Evolutionary conservation across 2,113 vertebrate genomes (phyloP).

Genomic region (Bostrychus sinensis): DNA sequence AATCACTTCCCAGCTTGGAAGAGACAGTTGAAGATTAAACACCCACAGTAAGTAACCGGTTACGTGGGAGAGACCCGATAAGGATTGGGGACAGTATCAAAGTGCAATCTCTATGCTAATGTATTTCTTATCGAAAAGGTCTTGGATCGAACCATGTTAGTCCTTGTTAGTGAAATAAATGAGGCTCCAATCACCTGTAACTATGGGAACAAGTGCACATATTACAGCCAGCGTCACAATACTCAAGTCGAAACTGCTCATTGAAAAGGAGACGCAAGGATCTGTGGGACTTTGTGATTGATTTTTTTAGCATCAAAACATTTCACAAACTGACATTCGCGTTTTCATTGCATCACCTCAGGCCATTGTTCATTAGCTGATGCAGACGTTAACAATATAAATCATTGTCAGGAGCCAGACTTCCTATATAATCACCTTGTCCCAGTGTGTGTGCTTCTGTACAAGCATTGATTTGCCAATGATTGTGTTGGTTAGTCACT

Average conservation of each 20-base stretch:
- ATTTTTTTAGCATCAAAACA: conserved; percentile 18
- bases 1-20: conserved; percentile 10
- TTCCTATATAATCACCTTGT: background rate
- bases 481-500: background rate
- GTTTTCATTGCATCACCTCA: conserved; percentile 9
- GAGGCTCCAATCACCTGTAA: conserved; percentile 46
- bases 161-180: conserved; percentile 61
- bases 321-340: conserved; percentile 5
- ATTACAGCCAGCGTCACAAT: conserved; percentile 21
- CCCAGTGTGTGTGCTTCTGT: background rate
- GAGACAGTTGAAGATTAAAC: conserved; percentile 47
- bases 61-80: too few relatives aligned
- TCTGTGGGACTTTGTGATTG: conserved; percentile 8
- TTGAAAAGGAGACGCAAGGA: conserved; percentile 7
- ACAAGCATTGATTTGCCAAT: background rate
- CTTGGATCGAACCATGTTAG: conserved; percentile 21
- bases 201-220: conserved; percentile 52
- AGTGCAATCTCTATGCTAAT: conserved; percentile 63
- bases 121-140: conserved; percentile 20
- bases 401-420: background rate
- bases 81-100: conserved; percentile 2
- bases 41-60: conserved; percentile 27
- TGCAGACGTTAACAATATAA: background rate
- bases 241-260: conserved; percentile 11
- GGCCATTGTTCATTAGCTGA: background rate